Evolutionary conservation across 2,888 invertebrate species (phyloP), one percentile per base, ranked within the genome.

Genomic region (Cremastobaeus sp.): DNA sequence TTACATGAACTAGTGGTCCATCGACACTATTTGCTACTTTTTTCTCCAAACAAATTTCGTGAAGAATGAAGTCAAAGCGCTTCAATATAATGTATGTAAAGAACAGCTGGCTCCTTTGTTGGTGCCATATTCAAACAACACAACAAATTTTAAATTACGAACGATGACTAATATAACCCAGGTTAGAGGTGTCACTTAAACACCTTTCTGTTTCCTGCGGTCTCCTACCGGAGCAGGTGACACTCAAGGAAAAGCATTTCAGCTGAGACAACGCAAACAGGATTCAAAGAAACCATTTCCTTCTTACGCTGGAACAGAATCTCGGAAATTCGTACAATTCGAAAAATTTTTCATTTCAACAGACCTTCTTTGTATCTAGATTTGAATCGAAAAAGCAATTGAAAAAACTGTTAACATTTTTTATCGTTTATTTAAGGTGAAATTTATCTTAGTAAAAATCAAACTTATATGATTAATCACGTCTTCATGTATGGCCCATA

Each of bases 61-160:
- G n/a, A n/a, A n/a, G 32, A 35, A 39, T 39, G 28, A 20, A 41
- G 41, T 54, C 30, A 54, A 41, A 41, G 41, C 41, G 28, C 21
- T 35, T 11, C 15, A 37, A 37, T 52, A 52, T n/a, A n/a, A n/a
- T n/a, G n/a, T 28, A 35, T 20, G 18, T 5, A 2, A 37, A 3
- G 41, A 54, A 54, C 54, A 54, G 39, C 54, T 54, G 54, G 30
- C n/a, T 17, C n/a, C 47, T 30, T 47, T 47, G 47, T n/a, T 30
- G 30, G 17, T 30, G 30, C 15, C 14, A 47, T 18, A 17, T 30
- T 50, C 34, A 50, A 34, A 34, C 14, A 34, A 50, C 12, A 39
- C n/a, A 25, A 54, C 41, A 39, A 39, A 54, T 41, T 54, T 11
- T 30, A 47, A 47, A 30, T 47, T 47, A 47, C 5, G 14, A 47